Base-by-base conservation (phyloP, 2,113 vertebrate species). In the Peucedramus taeniatus region DNA sequence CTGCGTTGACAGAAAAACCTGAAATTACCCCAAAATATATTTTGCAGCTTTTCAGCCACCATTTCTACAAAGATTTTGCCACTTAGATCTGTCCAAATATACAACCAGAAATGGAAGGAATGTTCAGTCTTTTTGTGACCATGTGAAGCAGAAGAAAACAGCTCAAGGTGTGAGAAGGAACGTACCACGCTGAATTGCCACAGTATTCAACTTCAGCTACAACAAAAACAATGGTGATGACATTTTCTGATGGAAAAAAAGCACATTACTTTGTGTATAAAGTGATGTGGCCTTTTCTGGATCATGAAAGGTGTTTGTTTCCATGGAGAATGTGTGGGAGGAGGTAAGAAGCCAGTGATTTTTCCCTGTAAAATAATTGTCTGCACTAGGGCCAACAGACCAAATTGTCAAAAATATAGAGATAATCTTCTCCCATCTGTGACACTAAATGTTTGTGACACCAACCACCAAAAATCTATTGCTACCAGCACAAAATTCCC, bases 251-350 rank as follows among this genome's bases (percentile, higher is more conserved):
- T 40, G 23, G 14, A 40, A 63, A 37, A 79, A 80, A 87, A 69
- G 45, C 56, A 56, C 45, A 23, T 74, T 47, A 64, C n/a, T 80
- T 84, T 57, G 27, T 35, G 47, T 21, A 57, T 33, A 82, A 90
- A 92, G 92, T 70, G 76, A 85, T 77, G 72, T 45, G 83, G 87
- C 95, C 95, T 93, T 90, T 93, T 78, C 88, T 87, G 80, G 89
- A 87, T 88, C 75, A 66, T 26, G 76, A 87, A 93, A 96, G 92
- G 75, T 94, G 90, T 93, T 95, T 69, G 95, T 96, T 97, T 97
- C 97, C 96, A 97, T 97, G 96, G 96, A 95, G 93, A 97, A 96
- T 0, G 54, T 79, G 96, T 95, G 93, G 91, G 94, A 97, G 89
- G 66, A 91, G 50, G 51, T 49, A 90, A 93, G 60, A 75, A 95